Conservation (phyloP, 2,113 vertebrate genomes). For the Gasterosteus aculeatus region DNA sequence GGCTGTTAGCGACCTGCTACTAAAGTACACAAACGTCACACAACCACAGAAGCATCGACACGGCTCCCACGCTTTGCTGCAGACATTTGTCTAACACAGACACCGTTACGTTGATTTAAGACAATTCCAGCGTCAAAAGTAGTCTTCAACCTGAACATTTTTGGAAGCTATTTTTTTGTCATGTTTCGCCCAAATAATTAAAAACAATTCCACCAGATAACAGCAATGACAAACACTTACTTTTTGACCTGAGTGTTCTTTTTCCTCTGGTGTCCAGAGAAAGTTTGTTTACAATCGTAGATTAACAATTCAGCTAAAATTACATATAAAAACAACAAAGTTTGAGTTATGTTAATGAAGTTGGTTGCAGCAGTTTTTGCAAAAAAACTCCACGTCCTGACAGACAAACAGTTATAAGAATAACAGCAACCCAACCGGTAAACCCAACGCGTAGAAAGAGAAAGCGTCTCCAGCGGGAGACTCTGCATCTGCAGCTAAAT, state of each 20-base stretch:
- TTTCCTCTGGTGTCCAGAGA: neutral
- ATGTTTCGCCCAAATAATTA: neutral
- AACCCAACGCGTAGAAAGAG: conserved; percentile 3
- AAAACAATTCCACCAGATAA: conserved; percentile 8
- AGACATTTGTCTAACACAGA: no score
- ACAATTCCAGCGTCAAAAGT: neutral
- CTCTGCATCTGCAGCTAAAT: neutral
- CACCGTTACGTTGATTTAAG: no score
- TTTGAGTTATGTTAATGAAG: neutral
- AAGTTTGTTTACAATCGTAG: neutral
- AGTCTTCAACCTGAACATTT: neutral
- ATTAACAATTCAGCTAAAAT: neutral
- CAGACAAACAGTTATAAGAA: neutral
- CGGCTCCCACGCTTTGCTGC: no score
- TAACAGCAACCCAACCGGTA: conserved; percentile 3
- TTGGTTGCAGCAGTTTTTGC: neutral
- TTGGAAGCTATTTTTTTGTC: no score
- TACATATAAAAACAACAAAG: neutral
- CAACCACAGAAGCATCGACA: neutral
- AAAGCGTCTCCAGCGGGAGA: conserved; percentile 1
- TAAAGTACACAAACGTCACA: neutral
- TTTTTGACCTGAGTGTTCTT: neutral
- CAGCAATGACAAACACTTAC: neutral
- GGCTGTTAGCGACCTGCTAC: neutral
- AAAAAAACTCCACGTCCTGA: neutral